Percentiles rank a stretch among this genome's conserved stretches.
phyloP scores from a whole-genome alignment of 2,113 vertebrate species.

The Trogon melanurus region DNA sequence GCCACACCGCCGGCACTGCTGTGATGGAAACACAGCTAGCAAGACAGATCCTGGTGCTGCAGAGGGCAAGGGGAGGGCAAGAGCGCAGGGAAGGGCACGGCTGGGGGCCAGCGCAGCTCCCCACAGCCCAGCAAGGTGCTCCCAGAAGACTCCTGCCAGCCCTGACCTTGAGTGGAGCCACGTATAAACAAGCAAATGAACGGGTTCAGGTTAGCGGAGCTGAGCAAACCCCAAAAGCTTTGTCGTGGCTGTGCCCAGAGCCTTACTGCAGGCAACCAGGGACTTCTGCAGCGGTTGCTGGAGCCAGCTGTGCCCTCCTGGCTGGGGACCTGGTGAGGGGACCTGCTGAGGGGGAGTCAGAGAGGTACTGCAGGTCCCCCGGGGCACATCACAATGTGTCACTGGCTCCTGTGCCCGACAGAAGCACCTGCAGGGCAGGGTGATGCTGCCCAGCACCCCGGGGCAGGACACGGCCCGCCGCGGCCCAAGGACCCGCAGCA shows the following conservation, averaged over 20 bases:
- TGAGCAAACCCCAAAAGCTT: not conserved
- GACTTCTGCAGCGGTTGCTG: not conserved
- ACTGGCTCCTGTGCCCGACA: not conserved
- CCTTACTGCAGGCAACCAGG: not conserved
- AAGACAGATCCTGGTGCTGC: not conserved
- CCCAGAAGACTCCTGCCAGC: not conserved
- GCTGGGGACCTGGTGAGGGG: not conserved
- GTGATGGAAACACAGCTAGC: not conserved
- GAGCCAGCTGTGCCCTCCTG: not conserved
- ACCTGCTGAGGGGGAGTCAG: not conserved
- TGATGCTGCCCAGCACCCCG: not conserved
- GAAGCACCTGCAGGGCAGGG: not conserved
- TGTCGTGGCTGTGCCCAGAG: not conserved
- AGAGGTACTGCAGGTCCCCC: not conserved
- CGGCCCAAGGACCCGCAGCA: not conserved
- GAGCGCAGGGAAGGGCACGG: not conserved
- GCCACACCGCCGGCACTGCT: not conserved
- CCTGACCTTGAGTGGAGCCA: not conserved
- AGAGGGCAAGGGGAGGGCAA: conserved; percentile 16
- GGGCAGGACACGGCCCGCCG: not conserved
- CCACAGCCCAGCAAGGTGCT: not conserved
- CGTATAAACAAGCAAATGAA: conserved; percentile 13
- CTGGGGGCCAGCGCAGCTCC: accelerated
- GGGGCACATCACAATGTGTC: not conserved
- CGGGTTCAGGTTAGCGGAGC: not conserved